These are phyloP conservation scores for Phaetusa simplex DNA, from an alignment of 2,113 vertebrate genomes.

Conservation along the genomic window DNA sequence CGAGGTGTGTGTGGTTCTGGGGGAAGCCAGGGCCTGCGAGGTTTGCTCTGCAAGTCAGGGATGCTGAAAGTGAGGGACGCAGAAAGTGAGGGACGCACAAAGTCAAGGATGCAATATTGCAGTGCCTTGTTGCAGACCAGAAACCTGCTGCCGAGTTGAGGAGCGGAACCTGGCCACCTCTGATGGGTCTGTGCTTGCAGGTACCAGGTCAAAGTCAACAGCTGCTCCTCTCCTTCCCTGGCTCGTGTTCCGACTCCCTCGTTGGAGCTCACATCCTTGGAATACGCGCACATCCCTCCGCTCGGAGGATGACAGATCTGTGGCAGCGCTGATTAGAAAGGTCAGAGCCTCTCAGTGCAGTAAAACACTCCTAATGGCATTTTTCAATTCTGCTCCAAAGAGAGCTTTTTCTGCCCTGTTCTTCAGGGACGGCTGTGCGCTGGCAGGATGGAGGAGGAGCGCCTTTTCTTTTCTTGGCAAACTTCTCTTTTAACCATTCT, in stretches of 20 bases:
- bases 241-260: fast-evolving
- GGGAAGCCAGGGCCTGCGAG: background rate
- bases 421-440: background rate
- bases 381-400: background rate
- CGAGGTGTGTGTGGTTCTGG: fast-evolving
- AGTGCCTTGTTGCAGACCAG: fast-evolving
- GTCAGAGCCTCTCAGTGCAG: background rate
- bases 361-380: background rate
- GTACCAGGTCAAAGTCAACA: background rate
- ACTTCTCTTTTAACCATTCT: constrained; percentile 36
- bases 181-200: background rate
- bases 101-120: background rate
- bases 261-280: fast-evolving
- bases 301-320: background rate
- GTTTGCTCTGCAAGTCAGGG: background rate
- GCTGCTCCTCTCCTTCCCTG: background rate
- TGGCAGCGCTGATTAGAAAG: background rate
- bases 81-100: background rate
- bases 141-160: background rate
- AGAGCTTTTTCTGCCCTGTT: background rate
- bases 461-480: constrained; percentile 29
- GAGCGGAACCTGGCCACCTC: background rate
- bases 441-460: background rate
- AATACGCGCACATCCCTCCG: fast-evolving
- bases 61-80: background rate